Evolutionary conservation across 2,113 vertebrate genomes (phyloP).

Genomic region (Bostrychus sinensis): DNA sequence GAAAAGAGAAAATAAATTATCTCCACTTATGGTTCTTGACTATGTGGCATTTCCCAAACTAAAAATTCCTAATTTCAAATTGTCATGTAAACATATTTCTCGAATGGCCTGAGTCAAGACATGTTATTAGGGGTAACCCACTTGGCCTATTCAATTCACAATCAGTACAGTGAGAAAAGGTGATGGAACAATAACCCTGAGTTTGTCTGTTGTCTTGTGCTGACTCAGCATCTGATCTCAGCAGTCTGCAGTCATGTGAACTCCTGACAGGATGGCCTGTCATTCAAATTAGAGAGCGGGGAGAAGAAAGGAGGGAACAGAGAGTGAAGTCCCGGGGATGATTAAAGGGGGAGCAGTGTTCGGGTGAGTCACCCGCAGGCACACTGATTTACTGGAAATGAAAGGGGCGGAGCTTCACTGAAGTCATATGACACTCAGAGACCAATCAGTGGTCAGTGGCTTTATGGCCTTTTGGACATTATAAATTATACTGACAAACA

Average conservation of each 20-base stretch:
- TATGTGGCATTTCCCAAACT: not conserved
- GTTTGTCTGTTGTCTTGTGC: constrained; percentile 39
- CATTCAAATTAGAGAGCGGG: constrained; percentile 71
- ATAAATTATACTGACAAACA: constrained; percentile 15
- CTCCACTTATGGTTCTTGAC: not conserved
- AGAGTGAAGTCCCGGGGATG: constrained; percentile 73
- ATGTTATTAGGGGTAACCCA: constrained; percentile 5
- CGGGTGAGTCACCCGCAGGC: constrained; percentile 91
- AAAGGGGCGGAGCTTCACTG: constrained; percentile 88
- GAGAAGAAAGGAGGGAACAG: constrained; percentile 53
- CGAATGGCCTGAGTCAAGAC: constrained; percentile 4
- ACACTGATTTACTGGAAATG: constrained; percentile 97
- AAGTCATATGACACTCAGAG: constrained; percentile 90
- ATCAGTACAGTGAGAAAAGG: constrained; percentile 30
- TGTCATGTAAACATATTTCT: not conserved
- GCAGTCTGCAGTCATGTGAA: constrained; percentile 61
- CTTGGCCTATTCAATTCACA: constrained; percentile 17
- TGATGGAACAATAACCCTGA: constrained; percentile 38
- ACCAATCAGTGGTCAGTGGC: constrained; percentile 87
- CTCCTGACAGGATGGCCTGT: constrained; percentile 61
- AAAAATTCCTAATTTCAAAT: not conserved
- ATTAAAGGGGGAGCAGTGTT: constrained; percentile 97
- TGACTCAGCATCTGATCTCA: constrained; percentile 71
- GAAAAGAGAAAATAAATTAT: not conserved
- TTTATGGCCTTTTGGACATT: constrained; percentile 67